phyloP scores from a whole-genome alignment of 2,113 vertebrate species.

The Tychaedon coryphoeus region DNA sequence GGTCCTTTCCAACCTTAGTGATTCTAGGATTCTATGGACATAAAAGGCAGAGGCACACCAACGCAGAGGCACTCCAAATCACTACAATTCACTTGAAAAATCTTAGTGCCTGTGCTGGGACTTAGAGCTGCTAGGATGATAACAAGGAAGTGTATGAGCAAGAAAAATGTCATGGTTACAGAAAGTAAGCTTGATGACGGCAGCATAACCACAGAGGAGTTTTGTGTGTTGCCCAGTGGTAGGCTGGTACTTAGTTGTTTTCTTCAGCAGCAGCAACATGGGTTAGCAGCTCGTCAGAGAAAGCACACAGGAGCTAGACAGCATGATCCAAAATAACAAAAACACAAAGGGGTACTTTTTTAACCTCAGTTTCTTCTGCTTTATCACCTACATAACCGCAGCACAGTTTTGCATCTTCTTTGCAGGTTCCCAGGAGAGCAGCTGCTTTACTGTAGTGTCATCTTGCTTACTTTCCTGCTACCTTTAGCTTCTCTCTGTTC shows the following conservation, averaged over 20 bases:
- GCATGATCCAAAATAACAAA: conserved; percentile 27
- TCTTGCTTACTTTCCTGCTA: neutral
- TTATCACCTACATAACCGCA: conserved; percentile 21
- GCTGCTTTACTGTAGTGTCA: neutral
- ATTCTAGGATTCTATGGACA: neutral
- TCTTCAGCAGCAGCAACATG: neutral
- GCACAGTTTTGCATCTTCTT: conserved; percentile 29
- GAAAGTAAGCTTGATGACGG: neutral
- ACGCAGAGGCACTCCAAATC: neutral
- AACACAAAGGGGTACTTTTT: neutral
- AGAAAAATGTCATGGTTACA: neutral
- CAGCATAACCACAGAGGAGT: neutral
- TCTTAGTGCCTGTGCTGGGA: neutral
- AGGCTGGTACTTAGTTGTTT: conserved; percentile 18
- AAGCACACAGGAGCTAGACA: neutral
- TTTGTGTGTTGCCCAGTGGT: neutral
- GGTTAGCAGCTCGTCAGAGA: conserved; percentile 14
- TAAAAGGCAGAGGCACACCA: neutral
- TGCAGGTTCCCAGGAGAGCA: conserved; percentile 22
- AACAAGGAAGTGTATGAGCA: neutral
- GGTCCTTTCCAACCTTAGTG: neutral
- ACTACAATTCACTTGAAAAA: neutral
- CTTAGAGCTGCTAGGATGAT: neutral
- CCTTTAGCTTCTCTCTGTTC: neutral
- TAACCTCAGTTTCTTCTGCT: conserved; percentile 44